phyloP scores from a whole-genome alignment of 2,113 vertebrate genomes.

The Macrotis lagotis region DNA sequence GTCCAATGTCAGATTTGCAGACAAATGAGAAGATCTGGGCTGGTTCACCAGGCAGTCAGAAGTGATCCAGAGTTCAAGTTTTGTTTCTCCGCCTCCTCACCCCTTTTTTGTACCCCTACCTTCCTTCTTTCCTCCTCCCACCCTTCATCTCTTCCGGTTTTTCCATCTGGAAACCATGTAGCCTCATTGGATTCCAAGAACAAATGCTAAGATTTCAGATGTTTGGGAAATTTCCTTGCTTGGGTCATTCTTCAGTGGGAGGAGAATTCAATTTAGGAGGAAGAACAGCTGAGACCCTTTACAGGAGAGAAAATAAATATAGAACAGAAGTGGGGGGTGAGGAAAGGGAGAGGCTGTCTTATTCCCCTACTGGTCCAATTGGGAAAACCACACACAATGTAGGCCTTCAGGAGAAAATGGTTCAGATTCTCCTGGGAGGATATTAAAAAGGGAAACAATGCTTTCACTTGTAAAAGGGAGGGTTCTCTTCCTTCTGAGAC shows the following conservation, averaged over 20 bases:
- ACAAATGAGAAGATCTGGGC: conserved; percentile 27
- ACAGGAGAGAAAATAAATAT: conserved; percentile 68
- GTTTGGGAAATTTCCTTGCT: conserved; percentile 58
- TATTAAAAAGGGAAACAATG: conserved; percentile 57
- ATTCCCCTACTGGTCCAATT: neutral
- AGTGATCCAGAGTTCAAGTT: conserved; percentile 60
- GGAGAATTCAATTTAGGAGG: conserved; percentile 61
- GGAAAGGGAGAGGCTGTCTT: neutral
- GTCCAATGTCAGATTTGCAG: conserved; percentile 47
- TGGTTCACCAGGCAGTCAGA: neutral
- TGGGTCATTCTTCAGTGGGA: conserved; percentile 65
- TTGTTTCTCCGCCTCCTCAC: conserved; percentile 27
- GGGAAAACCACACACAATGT: conserved; percentile 74
- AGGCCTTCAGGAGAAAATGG: conserved; percentile 52
- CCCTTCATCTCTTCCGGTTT: conserved; percentile 27
- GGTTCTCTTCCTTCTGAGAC: conserved; percentile 51
- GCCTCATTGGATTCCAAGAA: conserved; percentile 41
- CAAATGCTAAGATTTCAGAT: conserved; percentile 68
- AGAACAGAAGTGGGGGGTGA: conserved; percentile 25
- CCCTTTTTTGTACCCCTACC: conserved; percentile 11
- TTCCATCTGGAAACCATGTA: conserved; percentile 72
- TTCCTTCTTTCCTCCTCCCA: neutral
- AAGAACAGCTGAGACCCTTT: conserved; percentile 72
- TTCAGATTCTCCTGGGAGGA: conserved; percentile 47
- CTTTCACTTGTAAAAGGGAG: conserved; percentile 16